Evolutionary conservation across 2,888 invertebrate genomes (phyloP).

Genomic region (Leptura quadrifasciata): DNA sequence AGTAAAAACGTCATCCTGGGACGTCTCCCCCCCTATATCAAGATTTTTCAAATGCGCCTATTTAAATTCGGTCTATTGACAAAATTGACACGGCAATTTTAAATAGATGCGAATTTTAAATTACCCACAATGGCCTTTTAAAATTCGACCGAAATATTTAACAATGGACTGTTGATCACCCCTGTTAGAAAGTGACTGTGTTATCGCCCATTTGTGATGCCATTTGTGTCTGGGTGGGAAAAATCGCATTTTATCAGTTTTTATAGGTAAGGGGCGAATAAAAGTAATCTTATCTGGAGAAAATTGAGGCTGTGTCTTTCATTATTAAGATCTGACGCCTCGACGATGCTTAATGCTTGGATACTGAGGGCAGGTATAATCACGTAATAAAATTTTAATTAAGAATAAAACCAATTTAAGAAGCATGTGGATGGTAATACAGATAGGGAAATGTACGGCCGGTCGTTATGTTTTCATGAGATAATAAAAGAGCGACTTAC

Average conservation of each 20-base stretch:
- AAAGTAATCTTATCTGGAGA: conserved; percentile 49
- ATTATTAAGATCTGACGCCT: conserved; percentile 51
- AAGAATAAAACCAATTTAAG: conserved; percentile 58
- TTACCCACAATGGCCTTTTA: conserved; percentile 29
- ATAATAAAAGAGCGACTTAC: conserved; percentile 54
- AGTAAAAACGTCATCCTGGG: too few species aligned
- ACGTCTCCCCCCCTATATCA: too few species aligned
- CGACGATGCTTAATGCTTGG: conserved; percentile 45
- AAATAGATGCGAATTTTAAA: conserved; percentile 13
- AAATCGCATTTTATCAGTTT: conserved; percentile 48
- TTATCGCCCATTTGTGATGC: conserved; percentile 38
- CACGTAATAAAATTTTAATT: conserved; percentile 59
- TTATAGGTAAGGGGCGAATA: conserved; percentile 45
- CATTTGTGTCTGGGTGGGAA: conserved; percentile 36
- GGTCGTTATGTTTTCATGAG: conserved; percentile 53
- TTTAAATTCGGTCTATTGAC: neutral
- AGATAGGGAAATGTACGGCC: conserved; percentile 54
- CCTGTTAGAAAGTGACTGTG: conserved; percentile 29
- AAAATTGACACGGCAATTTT: conserved; percentile 11
- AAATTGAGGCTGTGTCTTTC: conserved; percentile 44
- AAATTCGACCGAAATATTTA: conserved; percentile 43
- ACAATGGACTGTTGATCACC: conserved; percentile 40
- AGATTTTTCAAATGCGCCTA: neutral
- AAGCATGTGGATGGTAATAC: conserved; percentile 56
- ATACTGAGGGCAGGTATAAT: conserved; percentile 57